Percentiles rank a stretch among this genome's conserved stretches.
Conservation (phyloP, 2,888 invertebrate species). For the Parochlus steinenii region DNA sequence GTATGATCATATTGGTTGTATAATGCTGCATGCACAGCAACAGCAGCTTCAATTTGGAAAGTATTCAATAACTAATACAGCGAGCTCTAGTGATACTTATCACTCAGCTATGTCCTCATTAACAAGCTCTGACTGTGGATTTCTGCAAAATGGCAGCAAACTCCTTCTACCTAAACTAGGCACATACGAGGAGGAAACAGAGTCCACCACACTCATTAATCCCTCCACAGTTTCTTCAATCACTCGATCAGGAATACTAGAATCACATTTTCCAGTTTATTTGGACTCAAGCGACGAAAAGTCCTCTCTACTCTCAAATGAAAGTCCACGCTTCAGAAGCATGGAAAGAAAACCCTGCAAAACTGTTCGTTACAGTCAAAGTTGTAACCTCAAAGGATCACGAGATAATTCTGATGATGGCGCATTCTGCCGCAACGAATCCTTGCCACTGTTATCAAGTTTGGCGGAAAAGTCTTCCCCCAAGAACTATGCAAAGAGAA, state of each 20-base stretch:
- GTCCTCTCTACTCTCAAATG: conserved; percentile 16
- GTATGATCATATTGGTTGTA: conserved; percentile 21
- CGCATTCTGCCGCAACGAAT: conserved; percentile 32
- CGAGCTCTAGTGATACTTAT: conserved; percentile 26
- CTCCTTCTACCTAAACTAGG: conserved; percentile 13
- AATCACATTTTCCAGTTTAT: conserved; percentile 29
- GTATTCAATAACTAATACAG: conserved; percentile 16
- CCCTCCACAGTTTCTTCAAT: conserved; percentile 9
- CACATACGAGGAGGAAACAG: conserved; percentile 11
- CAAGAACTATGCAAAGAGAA: conserved; percentile 40
- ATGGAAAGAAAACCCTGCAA: conserved; percentile 3
- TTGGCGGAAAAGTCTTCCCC: conserved; percentile 28
- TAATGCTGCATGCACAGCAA: conserved; percentile 10
- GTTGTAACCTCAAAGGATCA: conserved; percentile 15
- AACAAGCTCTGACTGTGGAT: conserved; percentile 19
- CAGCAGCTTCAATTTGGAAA: conserved; percentile 3
- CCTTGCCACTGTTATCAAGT: conserved; percentile 37
- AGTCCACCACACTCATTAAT: conserved; percentile 5
- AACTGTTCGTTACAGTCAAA: conserved; percentile 1
- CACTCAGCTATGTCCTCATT: conserved; percentile 23
- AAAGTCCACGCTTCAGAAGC: conserved; percentile 12
- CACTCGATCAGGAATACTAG: conserved; percentile 25
- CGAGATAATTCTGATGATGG: conserved; percentile 22
- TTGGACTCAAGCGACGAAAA: conserved; percentile 17
- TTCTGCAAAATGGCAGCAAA: conserved; percentile 16